These are phyloP conservation scores for Pseudochaenichthys georgianus DNA, from an alignment of 2,797 vertebrate species.

Conservation along the genomic window DNA sequence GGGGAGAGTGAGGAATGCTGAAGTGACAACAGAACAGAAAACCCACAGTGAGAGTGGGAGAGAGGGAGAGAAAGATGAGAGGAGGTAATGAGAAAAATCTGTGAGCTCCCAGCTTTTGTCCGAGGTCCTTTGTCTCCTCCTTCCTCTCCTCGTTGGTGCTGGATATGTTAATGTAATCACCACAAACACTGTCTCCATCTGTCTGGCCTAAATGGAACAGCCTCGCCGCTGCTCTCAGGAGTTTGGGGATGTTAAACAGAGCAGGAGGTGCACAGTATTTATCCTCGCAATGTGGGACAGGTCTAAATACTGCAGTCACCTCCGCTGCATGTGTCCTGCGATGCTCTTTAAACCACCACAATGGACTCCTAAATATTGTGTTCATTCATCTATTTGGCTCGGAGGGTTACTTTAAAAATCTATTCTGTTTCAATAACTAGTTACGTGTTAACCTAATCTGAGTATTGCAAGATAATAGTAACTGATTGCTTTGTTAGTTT, in stretches of 20 bases:
- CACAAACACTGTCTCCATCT: slow-evolving; percentile 82
- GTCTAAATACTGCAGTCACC: slow-evolving; percentile 18
- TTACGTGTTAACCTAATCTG: too few relatives aligned
- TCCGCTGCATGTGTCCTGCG: not conserved
- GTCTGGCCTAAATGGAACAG: slow-evolving; percentile 83
- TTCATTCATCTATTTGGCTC: not conserved
- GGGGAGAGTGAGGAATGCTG: slow-evolving; percentile 1
- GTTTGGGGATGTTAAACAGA: slow-evolving; percentile 68
- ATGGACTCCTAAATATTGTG: not conserved
- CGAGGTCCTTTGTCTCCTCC: slow-evolving; percentile 58
- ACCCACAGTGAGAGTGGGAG: not conserved
- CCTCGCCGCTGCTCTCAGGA: slow-evolving; percentile 75
- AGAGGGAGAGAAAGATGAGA: slow-evolving; percentile 11
- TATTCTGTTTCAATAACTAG: too few relatives aligned
- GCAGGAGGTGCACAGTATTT: slow-evolving; percentile 49
- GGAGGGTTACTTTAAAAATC: too few relatives aligned
- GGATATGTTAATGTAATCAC: slow-evolving; percentile 85
- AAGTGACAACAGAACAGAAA: slow-evolving; percentile 23
- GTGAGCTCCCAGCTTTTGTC: slow-evolving; percentile 60
- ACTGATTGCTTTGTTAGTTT: too few relatives aligned
- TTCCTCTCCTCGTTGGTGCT: slow-evolving; percentile 56
- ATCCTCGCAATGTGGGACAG: slow-evolving; percentile 23
- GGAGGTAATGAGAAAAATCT: slow-evolving; percentile 61
- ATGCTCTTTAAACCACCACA: not conserved
- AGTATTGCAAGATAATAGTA: too few relatives aligned